phyloP scores from a whole-genome alignment of 64 coral and sea anemone species.

The Stichodactyla helianthus region DNA sequence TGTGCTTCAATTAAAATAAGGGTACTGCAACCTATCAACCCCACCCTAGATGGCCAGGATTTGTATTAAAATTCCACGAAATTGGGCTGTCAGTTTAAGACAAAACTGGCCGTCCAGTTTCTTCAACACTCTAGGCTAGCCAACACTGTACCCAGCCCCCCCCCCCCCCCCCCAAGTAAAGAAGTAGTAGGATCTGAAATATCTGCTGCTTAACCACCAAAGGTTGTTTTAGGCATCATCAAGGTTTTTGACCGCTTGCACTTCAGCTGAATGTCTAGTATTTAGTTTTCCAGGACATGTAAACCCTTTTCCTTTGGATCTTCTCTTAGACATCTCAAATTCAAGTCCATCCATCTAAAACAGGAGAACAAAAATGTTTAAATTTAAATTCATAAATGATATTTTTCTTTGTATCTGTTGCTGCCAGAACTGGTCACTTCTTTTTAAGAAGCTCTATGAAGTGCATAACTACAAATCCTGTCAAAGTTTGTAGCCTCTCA shows the following conservation, averaged over 20 bases:
- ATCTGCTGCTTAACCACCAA: not conserved
- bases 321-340: constrained; percentile 39
- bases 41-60: not conserved
- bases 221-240: not conserved
- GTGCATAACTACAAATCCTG: too few relatives aligned
- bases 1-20: too few relatives aligned
- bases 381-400: not conserved
- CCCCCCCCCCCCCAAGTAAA: not conserved
- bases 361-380: not conserved
- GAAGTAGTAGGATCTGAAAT: constrained; percentile 10
- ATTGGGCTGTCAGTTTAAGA: not conserved
- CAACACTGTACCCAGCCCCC: not conserved
- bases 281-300: constrained; percentile 92
- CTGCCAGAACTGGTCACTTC: not conserved
- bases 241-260: constrained; percentile 14
- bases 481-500: too few relatives aligned
- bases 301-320: constrained; percentile 68
- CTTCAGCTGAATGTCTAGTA: constrained; percentile 51
- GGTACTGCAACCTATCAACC: not conserved
- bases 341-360: constrained; percentile 31
- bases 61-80: not conserved
- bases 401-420: not conserved
- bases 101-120: not conserved
- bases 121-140: not conserved
- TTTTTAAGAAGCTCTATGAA: not conserved